Evolutionary conservation across 64 coral and sea anemone species (phyloP), one percentile per base, ranked within the genome.

Genomic region (Catalaphyllia jardinei): DNA sequence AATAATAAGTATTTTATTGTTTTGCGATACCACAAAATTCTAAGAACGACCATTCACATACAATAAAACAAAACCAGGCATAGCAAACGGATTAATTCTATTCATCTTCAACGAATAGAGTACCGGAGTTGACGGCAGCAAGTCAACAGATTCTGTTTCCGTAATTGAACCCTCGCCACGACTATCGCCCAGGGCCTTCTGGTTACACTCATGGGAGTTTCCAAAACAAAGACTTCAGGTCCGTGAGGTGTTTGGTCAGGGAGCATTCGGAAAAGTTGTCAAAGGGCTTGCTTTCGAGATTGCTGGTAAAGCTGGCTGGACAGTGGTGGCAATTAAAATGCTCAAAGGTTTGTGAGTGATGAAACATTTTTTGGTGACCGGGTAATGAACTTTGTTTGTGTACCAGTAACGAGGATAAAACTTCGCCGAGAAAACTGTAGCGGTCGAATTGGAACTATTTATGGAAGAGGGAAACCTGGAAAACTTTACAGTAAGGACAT

Each of bases 281-380:
- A 69, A 69, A 25, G 65, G 65, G 29, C 65, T 69, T 24, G 65
- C 65, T 69, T 79, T 59, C 12, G 38, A 54, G 12, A 59, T 54
- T 79, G 77, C 77, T 50, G 77, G 38, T 49, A 59, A 79, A 4
- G 31, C n/a, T 79, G 49, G 33, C 18, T 54, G 55, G 77, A 79
- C 65, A 25, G 9, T 9, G 25, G 65, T 69, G 0, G 65, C 65
- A 69, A 27, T 69, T 24, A 69, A 69, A 24, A 69, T 69, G 65
- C 65, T 69, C 10, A 69, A 69, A 69, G 65, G 65, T 69, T 69
- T 10, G 65, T 27, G 24, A 69, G 65, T 11, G 10, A 25, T 27
- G 65, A 24, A 11, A 27, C 20, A 28, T 69, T 29, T 69, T 27
- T 22, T 25, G 22, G 0, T 46, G 42, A 46, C 4, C 0, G 42